A percentile compares a stretch with the other conserved stretches of the same genome.
Conservation (phyloP, 2,797 vertebrate genomes). For the Arrhamphus sclerolepis region DNA sequence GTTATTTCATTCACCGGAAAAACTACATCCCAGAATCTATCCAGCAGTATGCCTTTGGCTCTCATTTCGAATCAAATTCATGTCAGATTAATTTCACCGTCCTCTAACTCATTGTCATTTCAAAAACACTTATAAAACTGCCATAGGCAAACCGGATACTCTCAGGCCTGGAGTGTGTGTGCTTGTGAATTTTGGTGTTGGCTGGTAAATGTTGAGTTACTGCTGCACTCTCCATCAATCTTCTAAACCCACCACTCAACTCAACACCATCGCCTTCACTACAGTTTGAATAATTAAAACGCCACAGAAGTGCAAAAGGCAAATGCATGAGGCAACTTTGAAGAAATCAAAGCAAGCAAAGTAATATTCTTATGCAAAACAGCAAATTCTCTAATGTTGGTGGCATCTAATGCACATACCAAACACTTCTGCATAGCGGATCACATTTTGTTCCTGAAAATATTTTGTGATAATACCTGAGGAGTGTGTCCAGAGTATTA, state of each 20-base stretch:
- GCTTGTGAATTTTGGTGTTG: slow-evolving; percentile 37
- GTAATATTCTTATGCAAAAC: slow-evolving; percentile 2
- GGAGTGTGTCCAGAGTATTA: no score
- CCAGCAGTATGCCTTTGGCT: slow-evolving; percentile 21
- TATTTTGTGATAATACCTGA: no score
- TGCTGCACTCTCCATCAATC: not conserved
- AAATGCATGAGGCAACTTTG: not conserved
- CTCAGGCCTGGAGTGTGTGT: slow-evolving; percentile 28
- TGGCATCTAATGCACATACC: no score
- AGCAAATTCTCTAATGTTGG: no score
- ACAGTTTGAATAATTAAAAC: slow-evolving; percentile 8
- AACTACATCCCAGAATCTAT: slow-evolving; percentile 18
- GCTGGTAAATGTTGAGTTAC: slow-evolving; percentile 6
- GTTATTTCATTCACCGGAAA: slow-evolving; percentile 19
- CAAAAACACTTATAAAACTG: slow-evolving; percentile 30
- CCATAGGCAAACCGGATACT: slow-evolving; percentile 12
- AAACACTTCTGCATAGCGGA: no score
- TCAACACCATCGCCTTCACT: not conserved
- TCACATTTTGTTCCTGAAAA: no score
- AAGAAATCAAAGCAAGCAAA: slow-evolving; percentile 9
- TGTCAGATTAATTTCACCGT: slow-evolving; percentile 40
- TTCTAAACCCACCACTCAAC: not conserved
- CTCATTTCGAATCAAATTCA: slow-evolving; percentile 44
- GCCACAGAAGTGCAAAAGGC: not conserved
- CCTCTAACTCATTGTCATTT: slow-evolving; percentile 38